Evolutionary conservation across 2,113 vertebrate species (phyloP), one percentile per base, ranked within the genome.

Genomic region (Trichechus manatus): DNA sequence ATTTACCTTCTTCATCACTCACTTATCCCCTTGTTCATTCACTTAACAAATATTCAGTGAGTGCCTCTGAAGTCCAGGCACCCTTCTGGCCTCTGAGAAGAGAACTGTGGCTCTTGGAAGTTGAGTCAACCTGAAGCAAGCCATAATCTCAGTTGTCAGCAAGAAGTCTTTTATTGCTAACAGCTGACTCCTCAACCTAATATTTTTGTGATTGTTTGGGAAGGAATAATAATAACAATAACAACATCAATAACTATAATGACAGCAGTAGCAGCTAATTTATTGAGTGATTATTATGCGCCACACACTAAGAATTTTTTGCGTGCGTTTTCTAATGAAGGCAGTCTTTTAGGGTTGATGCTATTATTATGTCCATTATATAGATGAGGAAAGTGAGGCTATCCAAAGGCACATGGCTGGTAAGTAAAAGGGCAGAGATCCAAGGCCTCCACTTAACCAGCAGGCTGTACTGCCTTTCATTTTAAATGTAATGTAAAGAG

Each of bases 381-480:
- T 20, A 72, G 29, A 29, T 19, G 39, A 84, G 53, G 47, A 33
- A 64, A 33, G 7, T 20, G 27, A 72, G 53, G 6, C 61, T 19
- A 15, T 81, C 27, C 1, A 47, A 33, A 42, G n/a, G 53, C 56
- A 47, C 0, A 0, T 17, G n/a, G n/a, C 75, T 23, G 33, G 44
- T 75, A 10, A 36, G 11, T 19, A 31, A 78, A 20, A 31, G 36
- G 13, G 53, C 53, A 10, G 53, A 56, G 53, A 56, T 56, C 53
- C 53, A 56, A 56, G 53, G 3, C 33, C 15, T 68, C 4, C 15
- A 4, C 44, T 7, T 27, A 1, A 5, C 59, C 44, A 23, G 15
- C 3, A 0, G 1, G 5, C 6, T 1, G 1, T 23, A 0, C 10
- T 75, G 7, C 27, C 75, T 39, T 17, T 10, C 0, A 2, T 77